Percentiles rank a stretch among this genome's conserved stretches.
Conservation (phyloP, 2,888 invertebrate genomes). For the Thalpophila matura region DNA sequence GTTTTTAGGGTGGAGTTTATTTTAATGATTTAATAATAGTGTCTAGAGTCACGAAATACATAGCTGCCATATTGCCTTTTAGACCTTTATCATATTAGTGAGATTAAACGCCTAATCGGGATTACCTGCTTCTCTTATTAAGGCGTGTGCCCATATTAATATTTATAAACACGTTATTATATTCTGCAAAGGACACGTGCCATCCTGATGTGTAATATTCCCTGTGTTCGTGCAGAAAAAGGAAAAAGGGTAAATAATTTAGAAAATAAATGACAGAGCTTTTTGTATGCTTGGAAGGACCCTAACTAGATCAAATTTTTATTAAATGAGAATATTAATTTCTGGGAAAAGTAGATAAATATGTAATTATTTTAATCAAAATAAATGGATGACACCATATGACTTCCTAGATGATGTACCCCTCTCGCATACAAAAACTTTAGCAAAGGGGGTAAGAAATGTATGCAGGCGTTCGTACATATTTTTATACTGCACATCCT, state of each 20-base stretch:
- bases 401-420: too few relatives aligned
- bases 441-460: too few relatives aligned
- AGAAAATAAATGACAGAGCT: conserved; percentile 6
- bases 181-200: conserved; percentile 30
- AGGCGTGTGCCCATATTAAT: conserved; percentile 12
- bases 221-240: conserved; percentile 4
- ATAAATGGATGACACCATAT: too few relatives aligned
- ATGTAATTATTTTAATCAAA: background rate
- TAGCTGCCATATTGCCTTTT: background rate
- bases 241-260: conserved; percentile 9
- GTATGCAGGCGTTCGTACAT: too few relatives aligned
- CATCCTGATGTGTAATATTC: conserved; percentile 27
- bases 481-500: too few relatives aligned
- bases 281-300: background rate
- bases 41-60: background rate
- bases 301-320: background rate
- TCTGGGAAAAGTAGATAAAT: background rate
- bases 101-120: background rate
- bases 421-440: too few relatives aligned
- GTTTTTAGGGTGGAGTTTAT: too few relatives aligned
- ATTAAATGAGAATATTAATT: background rate
- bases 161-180: conserved; percentile 36
- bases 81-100: background rate
- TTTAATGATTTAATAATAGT: too few relatives aligned
- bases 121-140: conserved; percentile 4